These are phyloP conservation scores for Ciona savignyi DNA, from an alignment of 23 tunicate species.

Conservation along the genomic window DNA sequence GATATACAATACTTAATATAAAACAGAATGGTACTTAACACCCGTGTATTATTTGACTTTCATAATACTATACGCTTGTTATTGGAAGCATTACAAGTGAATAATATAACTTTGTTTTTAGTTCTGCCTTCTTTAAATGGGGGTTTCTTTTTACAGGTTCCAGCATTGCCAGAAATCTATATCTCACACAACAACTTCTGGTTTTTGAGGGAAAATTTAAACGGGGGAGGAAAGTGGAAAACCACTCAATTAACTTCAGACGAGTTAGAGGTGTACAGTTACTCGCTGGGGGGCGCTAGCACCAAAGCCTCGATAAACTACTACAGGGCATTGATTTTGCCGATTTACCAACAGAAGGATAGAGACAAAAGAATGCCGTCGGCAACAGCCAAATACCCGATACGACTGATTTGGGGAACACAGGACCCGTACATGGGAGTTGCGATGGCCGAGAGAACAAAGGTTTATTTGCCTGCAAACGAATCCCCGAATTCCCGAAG, in stretches of 20 bases:
- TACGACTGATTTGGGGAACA: constrained; percentile 34
- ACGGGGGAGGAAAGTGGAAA: constrained; percentile 15
- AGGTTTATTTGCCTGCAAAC: constrained; percentile 5
- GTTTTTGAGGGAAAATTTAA: constrained; percentile 9
- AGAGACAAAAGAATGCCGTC: background rate
- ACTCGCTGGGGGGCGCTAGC: constrained; percentile 4
- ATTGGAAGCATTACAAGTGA: too few relatives aligned
- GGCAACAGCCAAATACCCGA: constrained; percentile 3
- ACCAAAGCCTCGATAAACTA: constrained; percentile 25
- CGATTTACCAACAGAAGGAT: constrained; percentile 15
- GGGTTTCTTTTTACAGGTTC: too few relatives aligned
- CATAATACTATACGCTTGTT: too few relatives aligned
- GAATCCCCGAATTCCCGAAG: constrained; percentile 1
- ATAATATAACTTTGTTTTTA: too few relatives aligned
- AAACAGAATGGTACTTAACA: too few relatives aligned
- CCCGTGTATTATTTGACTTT: too few relatives aligned
- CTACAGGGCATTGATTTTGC: constrained; percentile 46
- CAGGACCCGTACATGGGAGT: constrained; percentile 15
- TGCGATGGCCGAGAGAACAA: constrained; percentile 14
- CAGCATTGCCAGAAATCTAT: constrained; percentile 29
- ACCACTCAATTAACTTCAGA: constrained; percentile 11
- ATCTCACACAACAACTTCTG: constrained; percentile 15
- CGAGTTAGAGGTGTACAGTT: constrained; percentile 36
- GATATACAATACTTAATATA: too few relatives aligned
- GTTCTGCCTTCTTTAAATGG: too few relatives aligned